phyloP scores from a whole-genome alignment of 30 jellyfish, hydroid and myxozoan species.

The Mastigias papua region DNA sequence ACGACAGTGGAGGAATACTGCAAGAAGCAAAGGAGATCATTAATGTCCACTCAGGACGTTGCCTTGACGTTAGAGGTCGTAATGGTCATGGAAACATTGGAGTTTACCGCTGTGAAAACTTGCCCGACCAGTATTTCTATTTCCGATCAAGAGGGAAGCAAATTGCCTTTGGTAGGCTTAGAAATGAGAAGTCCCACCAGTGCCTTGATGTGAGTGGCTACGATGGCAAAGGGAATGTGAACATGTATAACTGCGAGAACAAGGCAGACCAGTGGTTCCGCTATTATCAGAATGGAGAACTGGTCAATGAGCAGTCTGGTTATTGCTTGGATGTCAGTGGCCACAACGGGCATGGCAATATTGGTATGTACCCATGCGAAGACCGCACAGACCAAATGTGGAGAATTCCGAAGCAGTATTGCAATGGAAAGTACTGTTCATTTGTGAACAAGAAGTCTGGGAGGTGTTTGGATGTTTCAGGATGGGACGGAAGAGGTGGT shows the following conservation, averaged over 20 bases:
- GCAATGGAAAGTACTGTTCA: neutral
- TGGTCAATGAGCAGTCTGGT: slow-evolving; percentile 1
- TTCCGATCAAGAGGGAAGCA: slow-evolving; percentile 10
- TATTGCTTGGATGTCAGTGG: slow-evolving; percentile 9
- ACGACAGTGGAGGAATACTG: neutral
- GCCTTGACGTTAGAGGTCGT: neutral
- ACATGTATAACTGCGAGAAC: neutral
- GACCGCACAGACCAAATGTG: neutral
- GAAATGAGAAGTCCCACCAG: neutral
- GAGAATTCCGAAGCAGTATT: neutral
- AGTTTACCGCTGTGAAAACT: neutral
- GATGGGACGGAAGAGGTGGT: neutral
- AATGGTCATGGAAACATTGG: slow-evolving; percentile 7
- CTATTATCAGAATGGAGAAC: slow-evolving; percentile 7
- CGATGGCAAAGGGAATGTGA: neutral
- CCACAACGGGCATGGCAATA: neutral
- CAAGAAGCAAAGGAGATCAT: slow-evolving; percentile 5
- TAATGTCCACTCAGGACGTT: neutral
- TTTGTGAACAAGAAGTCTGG: neutral
- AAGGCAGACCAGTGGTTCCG: neutral
- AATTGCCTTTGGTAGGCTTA: neutral
- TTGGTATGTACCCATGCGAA: neutral
- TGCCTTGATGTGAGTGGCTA: slow-evolving; percentile 9
- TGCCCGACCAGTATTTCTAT: neutral
- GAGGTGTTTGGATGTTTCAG: neutral